Evolutionary conservation across 2,113 vertebrate genomes (phyloP).

Genomic region (Sphaerodactylus townsendi): DNA sequence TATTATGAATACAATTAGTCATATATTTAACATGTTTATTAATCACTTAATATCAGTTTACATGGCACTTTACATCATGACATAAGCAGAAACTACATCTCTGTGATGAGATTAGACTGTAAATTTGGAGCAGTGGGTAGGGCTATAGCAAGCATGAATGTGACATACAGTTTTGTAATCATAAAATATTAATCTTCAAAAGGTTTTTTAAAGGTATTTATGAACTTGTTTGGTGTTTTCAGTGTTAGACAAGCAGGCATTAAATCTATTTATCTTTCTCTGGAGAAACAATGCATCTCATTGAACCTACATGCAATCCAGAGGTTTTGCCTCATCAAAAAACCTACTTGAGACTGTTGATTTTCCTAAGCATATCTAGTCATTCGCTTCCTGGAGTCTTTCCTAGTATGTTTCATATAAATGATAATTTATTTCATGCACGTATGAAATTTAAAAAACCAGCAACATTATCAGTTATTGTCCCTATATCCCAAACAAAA

Average conservation of each 20-base stretch:
- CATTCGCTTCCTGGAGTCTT: not conserved
- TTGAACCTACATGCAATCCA: not conserved
- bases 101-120: not conserved
- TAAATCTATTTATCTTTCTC: constrained; percentile 9
- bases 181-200: not conserved
- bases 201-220: not conserved
- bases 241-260: not conserved
- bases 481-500: no score
- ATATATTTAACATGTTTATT: not conserved
- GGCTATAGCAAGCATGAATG: not conserved
- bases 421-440: no score
- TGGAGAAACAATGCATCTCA: not conserved
- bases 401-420: no score
- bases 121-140: not conserved
- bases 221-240: not conserved
- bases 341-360: not conserved
- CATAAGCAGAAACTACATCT: not conserved
- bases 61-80: not conserved
- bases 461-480: no score
- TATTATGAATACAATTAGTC: no score
- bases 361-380: not conserved
- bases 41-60: not conserved
- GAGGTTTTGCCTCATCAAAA: not conserved
- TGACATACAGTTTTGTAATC: not conserved
- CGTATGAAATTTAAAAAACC: no score